Conservation (phyloP, 2,797 vertebrate genomes). For the Mastacembelus armatus region DNA sequence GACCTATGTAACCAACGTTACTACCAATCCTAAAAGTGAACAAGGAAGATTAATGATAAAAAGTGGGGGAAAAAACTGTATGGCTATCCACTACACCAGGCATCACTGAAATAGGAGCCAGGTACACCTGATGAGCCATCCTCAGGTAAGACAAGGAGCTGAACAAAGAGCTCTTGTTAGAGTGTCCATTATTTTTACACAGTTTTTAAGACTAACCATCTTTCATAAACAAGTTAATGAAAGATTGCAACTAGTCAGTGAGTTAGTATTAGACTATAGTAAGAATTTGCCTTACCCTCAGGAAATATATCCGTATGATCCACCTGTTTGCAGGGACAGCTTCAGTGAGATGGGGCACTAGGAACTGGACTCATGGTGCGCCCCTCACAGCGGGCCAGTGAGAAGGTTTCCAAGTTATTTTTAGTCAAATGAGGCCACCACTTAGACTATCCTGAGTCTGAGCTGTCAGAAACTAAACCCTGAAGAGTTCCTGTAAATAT, state of each 20-base stretch:
- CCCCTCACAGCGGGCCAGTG: conserved; percentile 24
- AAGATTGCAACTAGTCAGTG: not conserved
- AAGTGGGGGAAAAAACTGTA: too few relatives aligned
- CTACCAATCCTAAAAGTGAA: not conserved
- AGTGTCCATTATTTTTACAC: too few relatives aligned
- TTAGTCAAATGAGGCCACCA: conserved; percentile 53
- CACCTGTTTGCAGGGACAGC: conserved; percentile 48
- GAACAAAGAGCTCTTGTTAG: too few relatives aligned
- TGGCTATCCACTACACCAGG: not conserved
- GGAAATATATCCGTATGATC: conserved; percentile 11
- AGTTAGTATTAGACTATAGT: not conserved
- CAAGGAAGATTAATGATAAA: not conserved
- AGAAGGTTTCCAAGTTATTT: conserved; percentile 62
- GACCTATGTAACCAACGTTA: too few relatives aligned
- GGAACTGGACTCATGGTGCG: conserved; percentile 39
- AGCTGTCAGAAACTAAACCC: not conserved
- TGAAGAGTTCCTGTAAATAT: not conserved
- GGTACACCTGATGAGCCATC: not conserved
- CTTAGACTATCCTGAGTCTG: conserved; percentile 3
- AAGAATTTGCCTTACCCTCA: conserved; percentile 48
- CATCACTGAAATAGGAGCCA: not conserved
- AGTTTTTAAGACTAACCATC: too few relatives aligned
- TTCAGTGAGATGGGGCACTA: conserved; percentile 32
- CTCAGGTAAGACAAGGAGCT: too few relatives aligned
- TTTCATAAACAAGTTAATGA: not conserved